Percentiles rank a stretch among this genome's conserved stretches.
phyloP scores from a whole-genome alignment of 2,888 invertebrate species.

The Axea sp. region DNA sequence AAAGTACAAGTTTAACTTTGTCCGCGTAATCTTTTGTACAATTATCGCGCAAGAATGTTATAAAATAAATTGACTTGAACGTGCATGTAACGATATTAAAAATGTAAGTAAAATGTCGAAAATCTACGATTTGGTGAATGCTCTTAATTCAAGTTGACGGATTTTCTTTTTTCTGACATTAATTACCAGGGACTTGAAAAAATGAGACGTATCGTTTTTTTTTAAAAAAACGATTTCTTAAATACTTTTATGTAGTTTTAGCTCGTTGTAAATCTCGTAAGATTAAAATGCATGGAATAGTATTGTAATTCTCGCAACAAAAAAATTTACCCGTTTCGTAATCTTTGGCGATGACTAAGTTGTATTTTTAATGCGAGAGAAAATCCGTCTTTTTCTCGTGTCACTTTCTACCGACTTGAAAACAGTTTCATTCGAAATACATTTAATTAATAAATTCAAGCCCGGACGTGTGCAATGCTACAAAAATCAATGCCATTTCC shows the following conservation, averaged over 20 bases:
- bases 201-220: constrained; percentile 4
- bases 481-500: constrained; percentile 7
- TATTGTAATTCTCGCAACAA: not conserved
- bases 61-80: too few species aligned
- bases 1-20: too few species aligned
- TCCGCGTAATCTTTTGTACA: too few species aligned
- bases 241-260: too few species aligned
- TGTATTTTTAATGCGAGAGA: not conserved
- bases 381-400: not conserved
- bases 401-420: constrained; percentile 25
- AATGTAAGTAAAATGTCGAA: too few species aligned
- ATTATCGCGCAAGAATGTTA: too few species aligned
- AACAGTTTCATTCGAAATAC: not conserved
- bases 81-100: too few species aligned
- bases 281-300: not conserved
- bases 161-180: constrained; percentile 12
- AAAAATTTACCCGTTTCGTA: not conserved
- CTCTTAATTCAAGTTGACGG: constrained; percentile 1
- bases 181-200: not conserved
- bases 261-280: too few species aligned
- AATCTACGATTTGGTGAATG: too few species aligned
- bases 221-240: too few species aligned
- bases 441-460: too few species aligned
- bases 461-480: not conserved
- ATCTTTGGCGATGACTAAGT: not conserved